A percentile compares a stretch with the other conserved stretches of the same genome.
These are phyloP conservation scores for Apostichopus parvimensis DNA, from an alignment of 35 echinoderm and acorn worm species.

Conservation along the genomic window DNA sequence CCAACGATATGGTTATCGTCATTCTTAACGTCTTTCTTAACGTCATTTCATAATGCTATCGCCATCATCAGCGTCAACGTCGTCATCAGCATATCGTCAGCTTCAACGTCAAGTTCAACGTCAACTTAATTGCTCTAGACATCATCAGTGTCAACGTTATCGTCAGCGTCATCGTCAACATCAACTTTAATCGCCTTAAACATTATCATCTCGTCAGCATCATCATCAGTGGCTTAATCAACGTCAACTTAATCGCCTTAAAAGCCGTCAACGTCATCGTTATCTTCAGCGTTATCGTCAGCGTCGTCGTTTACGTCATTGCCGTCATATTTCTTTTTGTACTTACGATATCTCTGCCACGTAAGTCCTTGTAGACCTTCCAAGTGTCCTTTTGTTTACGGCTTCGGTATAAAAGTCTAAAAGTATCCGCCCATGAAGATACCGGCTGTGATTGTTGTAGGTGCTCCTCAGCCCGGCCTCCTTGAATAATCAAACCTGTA, in stretches of 20 bases:
- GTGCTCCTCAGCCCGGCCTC: constrained; percentile 27
- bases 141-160: neutral
- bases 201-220: neutral
- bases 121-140: neutral
- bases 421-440: constrained; percentile 58
- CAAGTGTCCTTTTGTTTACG: constrained; percentile 25
- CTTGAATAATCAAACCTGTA: constrained; percentile 68
- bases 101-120: neutral
- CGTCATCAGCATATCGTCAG: neutral
- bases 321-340: neutral
- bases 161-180: neutral
- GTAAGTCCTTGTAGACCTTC: constrained; percentile 56
- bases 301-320: neutral
- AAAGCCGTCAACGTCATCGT: neutral
- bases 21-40: neutral
- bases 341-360: constrained; percentile 64
- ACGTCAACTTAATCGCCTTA: neutral
- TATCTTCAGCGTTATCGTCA: neutral
- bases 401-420: constrained; percentile 59
- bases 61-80: neutral
- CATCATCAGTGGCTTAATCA: neutral
- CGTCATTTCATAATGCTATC: neutral
- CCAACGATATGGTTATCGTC: neutral
- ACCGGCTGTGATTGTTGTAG: neutral
- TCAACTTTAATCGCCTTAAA: neutral